These are phyloP conservation scores for Gastracanthus pulcherrimus DNA, from an alignment of 2,888 invertebrate genomes.

Conservation along the genomic window DNA sequence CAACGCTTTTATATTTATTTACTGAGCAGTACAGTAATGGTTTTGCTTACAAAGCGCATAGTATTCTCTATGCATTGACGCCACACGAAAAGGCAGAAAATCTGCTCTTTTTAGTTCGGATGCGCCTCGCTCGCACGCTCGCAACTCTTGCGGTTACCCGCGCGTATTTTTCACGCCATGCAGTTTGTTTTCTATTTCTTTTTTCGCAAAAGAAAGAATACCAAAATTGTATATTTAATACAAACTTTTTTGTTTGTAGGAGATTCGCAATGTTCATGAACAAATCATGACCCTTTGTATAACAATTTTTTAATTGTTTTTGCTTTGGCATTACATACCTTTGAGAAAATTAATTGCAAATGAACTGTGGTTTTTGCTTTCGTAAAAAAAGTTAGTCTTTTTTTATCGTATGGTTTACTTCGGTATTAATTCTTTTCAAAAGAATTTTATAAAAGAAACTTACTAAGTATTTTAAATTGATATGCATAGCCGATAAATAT, in stretches of 20 bases:
- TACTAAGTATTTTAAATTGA: neutral
- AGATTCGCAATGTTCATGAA: neutral
- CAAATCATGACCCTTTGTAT: too few relatives aligned
- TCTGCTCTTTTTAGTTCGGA: neutral
- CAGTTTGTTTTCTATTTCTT: too few relatives aligned
- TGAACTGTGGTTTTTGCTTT: neutral
- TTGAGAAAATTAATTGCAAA: neutral
- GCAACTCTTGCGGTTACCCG: too few relatives aligned
- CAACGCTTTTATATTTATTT: constrained; percentile 40
- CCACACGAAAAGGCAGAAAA: constrained; percentile 16
- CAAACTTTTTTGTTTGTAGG: neutral
- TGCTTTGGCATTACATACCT: too few relatives aligned
- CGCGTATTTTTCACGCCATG: too few relatives aligned
- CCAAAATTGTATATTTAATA: neutral
- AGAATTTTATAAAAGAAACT: neutral
- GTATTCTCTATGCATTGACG: neutral
- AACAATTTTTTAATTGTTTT: too few relatives aligned
- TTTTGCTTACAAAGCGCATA: constrained; percentile 37
- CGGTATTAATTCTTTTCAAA: too few relatives aligned
- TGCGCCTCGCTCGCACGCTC: neutral
- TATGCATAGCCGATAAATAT: neutral
- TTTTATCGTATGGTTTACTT: too few relatives aligned
- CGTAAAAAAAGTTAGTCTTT: too few relatives aligned
- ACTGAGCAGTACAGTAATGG: constrained; percentile 37
- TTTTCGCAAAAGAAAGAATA: constrained; percentile 13